Evolutionary conservation across 1,140 invertebrate species (phyloP), one percentile per base, ranked within the genome.

Genomic region (Rhagoletis pomonella): DNA sequence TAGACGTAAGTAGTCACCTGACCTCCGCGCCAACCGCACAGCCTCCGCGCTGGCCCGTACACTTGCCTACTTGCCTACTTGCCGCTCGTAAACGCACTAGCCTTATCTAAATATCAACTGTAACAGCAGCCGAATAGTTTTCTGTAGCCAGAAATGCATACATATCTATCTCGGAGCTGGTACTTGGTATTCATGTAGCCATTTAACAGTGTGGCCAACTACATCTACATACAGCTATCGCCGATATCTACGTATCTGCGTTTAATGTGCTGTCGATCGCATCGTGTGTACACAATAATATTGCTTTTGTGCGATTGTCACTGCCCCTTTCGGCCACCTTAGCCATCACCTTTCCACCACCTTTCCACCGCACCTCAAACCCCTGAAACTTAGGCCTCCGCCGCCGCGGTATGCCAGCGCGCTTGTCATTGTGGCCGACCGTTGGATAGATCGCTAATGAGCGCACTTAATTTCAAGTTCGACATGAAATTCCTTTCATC

Each of bases 401-500:
- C 29, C 29, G 29, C 29, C 29, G 29, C 4, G 14, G 47, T 77
- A 19, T 6, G 73, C 42, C n/a, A 47, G 10, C 6, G 73, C 12
- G 47, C 19, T 55, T 55, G 73, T n/a, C 47, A 55, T 81, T 50
- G 73, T 42, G 47, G 19, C 73, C 47, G n/a, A n/a, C 73, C 47
- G 44, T 50, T 81, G 73, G 73, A 81, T 81, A 55, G 73, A 58
- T 19, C 84, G 59, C 87, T 88, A 88, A 88, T 88, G 87, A 88
- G 85, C 85, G 87, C 87, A 88, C 87, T 88, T 88, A 88, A 88
- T 88, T 88, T 88, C 84, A 88, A 64, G 84, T 88, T 88, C 84
- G 85, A 88, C 87, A 88, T 86, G 87, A 86, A 88, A 88, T 88
- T 85, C 87, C 87, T 88, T 88, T 88, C 87, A 88, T 88, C 84